Evolutionary conservation across 2,113 vertebrate genomes (phyloP).

Genomic region (Lasiurus borealis): DNA sequence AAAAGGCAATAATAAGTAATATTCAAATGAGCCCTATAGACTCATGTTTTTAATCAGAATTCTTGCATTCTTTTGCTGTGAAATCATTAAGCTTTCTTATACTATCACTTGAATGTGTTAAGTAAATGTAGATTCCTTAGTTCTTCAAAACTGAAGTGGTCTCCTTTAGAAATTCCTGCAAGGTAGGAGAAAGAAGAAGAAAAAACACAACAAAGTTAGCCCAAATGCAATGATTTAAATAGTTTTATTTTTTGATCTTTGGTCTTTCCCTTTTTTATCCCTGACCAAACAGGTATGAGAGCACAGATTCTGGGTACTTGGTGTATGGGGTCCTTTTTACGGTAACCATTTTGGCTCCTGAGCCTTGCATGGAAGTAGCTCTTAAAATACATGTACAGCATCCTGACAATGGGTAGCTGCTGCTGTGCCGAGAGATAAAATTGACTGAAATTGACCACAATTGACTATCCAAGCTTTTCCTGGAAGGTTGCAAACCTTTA

Average conservation of each 20-base stretch:
- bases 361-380: background rate
- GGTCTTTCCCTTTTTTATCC: background rate
- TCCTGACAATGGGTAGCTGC: background rate
- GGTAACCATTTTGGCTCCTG: background rate
- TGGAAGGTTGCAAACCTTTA: background rate
- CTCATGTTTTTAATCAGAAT: background rate
- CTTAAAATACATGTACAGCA: background rate
- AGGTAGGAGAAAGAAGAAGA: background rate
- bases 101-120: constrained; percentile 1
- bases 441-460: background rate
- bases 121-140: constrained; percentile 23
- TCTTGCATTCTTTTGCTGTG: constrained; percentile 31
- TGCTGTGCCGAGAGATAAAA: background rate
- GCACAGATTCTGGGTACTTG: background rate
- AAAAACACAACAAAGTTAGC: background rate
- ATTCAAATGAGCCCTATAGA: background rate
- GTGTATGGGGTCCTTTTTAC: background rate
- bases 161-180: constrained; percentile 5
- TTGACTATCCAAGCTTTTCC: background rate
- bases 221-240: background rate
- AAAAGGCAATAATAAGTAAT: background rate
- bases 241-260: background rate
- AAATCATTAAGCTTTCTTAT: background rate
- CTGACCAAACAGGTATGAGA: background rate
- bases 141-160: constrained; percentile 3